phyloP scores from a whole-genome alignment of 1,140 invertebrate genomes.

The Pogonomyrmex barbatus region DNA sequence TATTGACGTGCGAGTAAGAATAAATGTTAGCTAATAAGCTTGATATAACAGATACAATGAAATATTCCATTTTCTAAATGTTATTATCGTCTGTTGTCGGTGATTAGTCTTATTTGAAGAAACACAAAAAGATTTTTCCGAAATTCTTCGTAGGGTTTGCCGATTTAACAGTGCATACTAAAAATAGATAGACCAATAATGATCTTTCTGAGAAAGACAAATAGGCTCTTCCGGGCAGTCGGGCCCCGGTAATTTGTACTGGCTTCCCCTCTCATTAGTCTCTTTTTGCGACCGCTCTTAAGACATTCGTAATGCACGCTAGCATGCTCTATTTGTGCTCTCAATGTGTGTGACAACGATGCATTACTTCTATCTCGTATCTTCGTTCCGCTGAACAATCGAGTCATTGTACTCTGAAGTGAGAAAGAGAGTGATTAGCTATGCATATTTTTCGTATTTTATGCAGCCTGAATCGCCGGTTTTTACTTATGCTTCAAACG shows the following conservation, averaged over 20 bases:
- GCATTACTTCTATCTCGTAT: not conserved
- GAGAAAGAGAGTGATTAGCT: not conserved
- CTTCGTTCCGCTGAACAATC: conserved; percentile 1
- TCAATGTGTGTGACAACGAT: not conserved
- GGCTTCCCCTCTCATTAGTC: not conserved
- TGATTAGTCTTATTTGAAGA: not conserved
- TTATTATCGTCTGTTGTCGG: not conserved
- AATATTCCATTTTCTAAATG: not conserved
- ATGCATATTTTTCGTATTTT: not conserved
- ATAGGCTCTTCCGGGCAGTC: not conserved
- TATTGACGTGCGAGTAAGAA: not conserved
- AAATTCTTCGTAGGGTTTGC: not conserved
- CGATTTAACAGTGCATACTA: not conserved
- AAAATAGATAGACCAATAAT: conserved; percentile 27
- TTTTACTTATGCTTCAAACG: too few species aligned
- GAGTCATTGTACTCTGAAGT: not conserved
- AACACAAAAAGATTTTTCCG: not conserved
- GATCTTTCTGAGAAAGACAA: not conserved
- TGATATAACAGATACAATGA: not conserved
- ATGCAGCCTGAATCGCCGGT: not conserved
- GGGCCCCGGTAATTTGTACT: not conserved
- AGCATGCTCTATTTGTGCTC: conserved; percentile 33
- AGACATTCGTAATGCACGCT: not conserved
- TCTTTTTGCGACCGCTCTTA: conserved; percentile 4
- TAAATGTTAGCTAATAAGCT: not conserved